A percentile compares a stretch with the other conserved stretches of the same genome.
These are phyloP conservation scores for Didymodactylos carnosus DNA, from an alignment of 2,888 invertebrate species.

Conservation along the genomic window DNA sequence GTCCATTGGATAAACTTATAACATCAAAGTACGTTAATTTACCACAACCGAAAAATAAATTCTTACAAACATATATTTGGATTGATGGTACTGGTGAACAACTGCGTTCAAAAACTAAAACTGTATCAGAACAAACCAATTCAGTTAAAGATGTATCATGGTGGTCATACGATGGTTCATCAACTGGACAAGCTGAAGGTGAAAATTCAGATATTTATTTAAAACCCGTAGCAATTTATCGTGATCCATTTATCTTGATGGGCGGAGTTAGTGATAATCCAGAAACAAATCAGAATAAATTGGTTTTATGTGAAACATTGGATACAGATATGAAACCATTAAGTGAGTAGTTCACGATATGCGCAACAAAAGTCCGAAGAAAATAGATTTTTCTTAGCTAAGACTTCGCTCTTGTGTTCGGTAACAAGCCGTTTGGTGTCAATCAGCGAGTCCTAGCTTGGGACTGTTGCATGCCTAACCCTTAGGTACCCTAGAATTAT, in stretches of 20 bases:
- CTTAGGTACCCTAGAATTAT: no score
- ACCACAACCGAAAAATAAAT: background rate
- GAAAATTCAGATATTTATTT: slow-evolving; percentile 9
- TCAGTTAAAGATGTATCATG: slow-evolving; percentile 15
- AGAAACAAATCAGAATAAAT: slow-evolving; percentile 18
- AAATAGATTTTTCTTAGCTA: no score
- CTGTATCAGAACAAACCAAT: background rate
- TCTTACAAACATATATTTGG: slow-evolving; percentile 27
- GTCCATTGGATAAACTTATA: slow-evolving; percentile 5
- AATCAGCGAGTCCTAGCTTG: no score
- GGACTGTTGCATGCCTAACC: no score
- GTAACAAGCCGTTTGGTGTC: no score
- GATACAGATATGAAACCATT: slow-evolving; percentile 56
- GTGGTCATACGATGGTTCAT: slow-evolving; percentile 12
- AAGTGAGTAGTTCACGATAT: no score
- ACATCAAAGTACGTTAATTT: slow-evolving; percentile 1
- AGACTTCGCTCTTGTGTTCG: no score
- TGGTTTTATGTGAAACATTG: slow-evolving; percentile 42
- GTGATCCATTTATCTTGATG: slow-evolving; percentile 22
- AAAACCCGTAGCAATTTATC: slow-evolving; percentile 4
- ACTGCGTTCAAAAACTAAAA: slow-evolving; percentile 18
- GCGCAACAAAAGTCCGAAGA: no score
- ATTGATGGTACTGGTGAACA: slow-evolving; percentile 30
- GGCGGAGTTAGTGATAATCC: no score
- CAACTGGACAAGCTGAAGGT: slow-evolving; percentile 9